Percentiles rank a stretch among this genome's conserved stretches.
phyloP scores from a whole-genome alignment of 2,797 vertebrate genomes.

The Eupleurogrammus muticus region DNA sequence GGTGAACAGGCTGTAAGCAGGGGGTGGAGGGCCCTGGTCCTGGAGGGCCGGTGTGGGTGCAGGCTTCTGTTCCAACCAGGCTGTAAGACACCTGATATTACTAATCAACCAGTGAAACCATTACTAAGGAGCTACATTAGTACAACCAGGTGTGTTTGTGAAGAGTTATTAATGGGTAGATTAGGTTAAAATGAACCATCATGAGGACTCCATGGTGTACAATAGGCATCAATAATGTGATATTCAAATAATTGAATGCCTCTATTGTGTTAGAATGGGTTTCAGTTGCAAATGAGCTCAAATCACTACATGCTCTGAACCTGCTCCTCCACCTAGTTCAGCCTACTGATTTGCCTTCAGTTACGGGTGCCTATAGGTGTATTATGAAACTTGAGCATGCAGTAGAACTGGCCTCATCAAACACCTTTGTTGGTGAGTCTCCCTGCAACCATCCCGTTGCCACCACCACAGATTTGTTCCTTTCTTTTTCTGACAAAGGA shows the following conservation, averaged over 20 bases:
- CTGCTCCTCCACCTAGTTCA: constrained; percentile 45
- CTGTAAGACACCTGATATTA: too few relatives aligned
- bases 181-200: too few relatives aligned
- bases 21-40: too few relatives aligned
- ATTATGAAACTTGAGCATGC: constrained; percentile 52
- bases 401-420: constrained; percentile 39
- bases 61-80: too few relatives aligned
- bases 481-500: constrained; percentile 4
- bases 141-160: too few relatives aligned
- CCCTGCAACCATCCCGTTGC: neutral
- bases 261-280: neutral
- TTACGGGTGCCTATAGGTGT: constrained; percentile 18
- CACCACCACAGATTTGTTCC: constrained; percentile 4
- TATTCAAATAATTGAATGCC: neutral
- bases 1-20: too few relatives aligned
- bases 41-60: too few relatives aligned
- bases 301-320: constrained; percentile 20
- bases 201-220: too few relatives aligned
- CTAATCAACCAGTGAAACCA: too few relatives aligned
- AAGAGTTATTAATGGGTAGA: too few relatives aligned
- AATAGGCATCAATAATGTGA: neutral
- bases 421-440: constrained; percentile 23
- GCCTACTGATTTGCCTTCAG: constrained; percentile 10
- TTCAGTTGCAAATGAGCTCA: neutral
- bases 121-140: too few relatives aligned